Base-by-base conservation (phyloP, 2,113 vertebrate species). In the Cyrtonyx montezumae region DNA sequence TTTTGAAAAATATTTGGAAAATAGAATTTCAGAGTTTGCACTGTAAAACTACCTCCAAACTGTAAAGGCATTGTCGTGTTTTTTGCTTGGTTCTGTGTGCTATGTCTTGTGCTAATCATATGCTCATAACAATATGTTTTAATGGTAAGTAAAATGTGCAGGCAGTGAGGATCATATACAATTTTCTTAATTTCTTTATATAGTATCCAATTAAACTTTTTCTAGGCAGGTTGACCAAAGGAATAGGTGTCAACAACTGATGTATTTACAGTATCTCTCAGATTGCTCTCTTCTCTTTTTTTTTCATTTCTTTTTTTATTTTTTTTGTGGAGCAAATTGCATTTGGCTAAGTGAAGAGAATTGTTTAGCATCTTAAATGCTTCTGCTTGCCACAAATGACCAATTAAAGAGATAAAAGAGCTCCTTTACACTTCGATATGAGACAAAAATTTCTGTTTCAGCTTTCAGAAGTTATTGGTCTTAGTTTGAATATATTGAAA, bases 381-480 rank as follows among this genome's bases (percentile, higher is more conserved):
- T 40, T 77, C 75, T 84, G 67, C 56, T 51, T 71, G 66, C 23
- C 76, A 89, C 28, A 95, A 66, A 69, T 84, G 75, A 28, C 30
- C 56, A 84, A 26, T 83, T 91, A 92, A 96, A 82, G 42, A 91
- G 87, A 77, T 46, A 91, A 95, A 84, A 48, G 32, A 94, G 45
- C 40, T 88, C 48, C 56, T 91, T 94, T 90, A 85, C 18, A 17
- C 58, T 91, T 93, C 71, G 92, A 19, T 91, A 67, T 83, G 82
- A 95, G 90, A 97, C 90, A 93, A 87, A 85, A 93, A 85, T 95
- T 56, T 88, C 93, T 95, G 81, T 83, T 94, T 96, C 84, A 79
- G 68, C 88, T 89, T 96, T 97, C 88, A 90, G 68, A 95, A 90
- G 77, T 95, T 97, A 94, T 62, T 93, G 88, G 96, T 98, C 96